A percentile compares a stretch with the other conserved stretches of the same genome.
phyloP scores from a whole-genome alignment of 2,113 vertebrate species.

The Heterochromis multidens region DNA sequence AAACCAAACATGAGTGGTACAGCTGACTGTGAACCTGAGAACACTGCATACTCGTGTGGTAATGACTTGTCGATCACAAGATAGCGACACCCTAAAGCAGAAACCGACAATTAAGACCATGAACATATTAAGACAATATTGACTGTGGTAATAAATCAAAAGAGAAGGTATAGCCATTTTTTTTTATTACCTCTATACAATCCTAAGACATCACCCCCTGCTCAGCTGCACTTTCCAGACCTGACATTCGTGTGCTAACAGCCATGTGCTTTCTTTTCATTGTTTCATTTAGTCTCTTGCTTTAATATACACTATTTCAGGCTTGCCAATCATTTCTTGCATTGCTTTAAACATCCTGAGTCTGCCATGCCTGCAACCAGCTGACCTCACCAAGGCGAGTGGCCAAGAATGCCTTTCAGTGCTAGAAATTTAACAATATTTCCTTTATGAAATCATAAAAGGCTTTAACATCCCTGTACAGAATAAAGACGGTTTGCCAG shows the following conservation, averaged over 20 bases:
- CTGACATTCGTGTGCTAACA: background rate
- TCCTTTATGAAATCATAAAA: background rate
- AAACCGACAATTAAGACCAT: background rate
- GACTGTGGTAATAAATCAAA: background rate
- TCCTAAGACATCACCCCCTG: background rate
- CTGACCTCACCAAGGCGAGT: background rate
- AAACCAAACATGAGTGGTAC: background rate
- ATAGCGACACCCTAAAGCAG: background rate
- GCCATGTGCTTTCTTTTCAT: background rate
- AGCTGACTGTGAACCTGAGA: background rate
- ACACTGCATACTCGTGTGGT: background rate
- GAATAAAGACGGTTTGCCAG: background rate
- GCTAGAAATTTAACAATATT: background rate
- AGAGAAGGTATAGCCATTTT: background rate
- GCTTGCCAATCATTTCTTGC: background rate
- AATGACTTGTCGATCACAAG: background rate
- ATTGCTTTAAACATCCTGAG: background rate
- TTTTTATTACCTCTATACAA: background rate
- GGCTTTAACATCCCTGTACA: background rate
- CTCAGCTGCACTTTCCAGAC: background rate
- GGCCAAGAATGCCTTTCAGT: background rate
- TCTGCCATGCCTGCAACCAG: background rate
- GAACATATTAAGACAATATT: background rate
- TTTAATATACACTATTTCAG: background rate
- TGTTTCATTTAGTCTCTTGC: background rate